These are phyloP conservation scores for Augochlora pura DNA, from an alignment of 1,140 invertebrate species.

Conservation along the genomic window DNA sequence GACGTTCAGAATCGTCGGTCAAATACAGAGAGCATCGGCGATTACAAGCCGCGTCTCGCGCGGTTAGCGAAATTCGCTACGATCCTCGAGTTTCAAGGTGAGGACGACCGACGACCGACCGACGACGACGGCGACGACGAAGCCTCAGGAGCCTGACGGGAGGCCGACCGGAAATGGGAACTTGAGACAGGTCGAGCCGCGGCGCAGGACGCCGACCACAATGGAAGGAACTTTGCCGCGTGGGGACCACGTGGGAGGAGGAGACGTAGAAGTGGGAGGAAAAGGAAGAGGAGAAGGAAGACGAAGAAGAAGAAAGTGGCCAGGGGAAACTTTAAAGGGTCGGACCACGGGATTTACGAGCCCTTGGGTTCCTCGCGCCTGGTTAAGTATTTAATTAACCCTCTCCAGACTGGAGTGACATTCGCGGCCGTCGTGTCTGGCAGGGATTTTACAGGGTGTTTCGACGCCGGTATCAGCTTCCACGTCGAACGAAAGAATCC, in stretches of 20 bases:
- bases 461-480: conserved; percentile 1
- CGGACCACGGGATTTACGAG: conserved; percentile 33
- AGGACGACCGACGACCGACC: no score
- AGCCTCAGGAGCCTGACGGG: conserved; percentile 28
- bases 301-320: conserved; percentile 10
- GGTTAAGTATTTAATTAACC: conserved; percentile 50
- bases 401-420: conserved; percentile 23
- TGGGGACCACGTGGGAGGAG: neutral
- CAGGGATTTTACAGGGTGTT: conserved; percentile 18
- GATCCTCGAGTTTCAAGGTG: conserved; percentile 56
- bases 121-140: no score
- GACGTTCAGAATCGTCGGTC: no score
- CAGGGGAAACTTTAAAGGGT: conserved; percentile 27
- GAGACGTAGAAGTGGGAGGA: no score
- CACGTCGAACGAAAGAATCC: conserved; percentile 28
- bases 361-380: conserved; percentile 7
- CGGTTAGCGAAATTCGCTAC: conserved; percentile 39
- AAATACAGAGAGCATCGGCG: neutral
- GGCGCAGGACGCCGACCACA: conserved; percentile 22
- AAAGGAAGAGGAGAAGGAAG: no score
- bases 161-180: conserved; percentile 57
- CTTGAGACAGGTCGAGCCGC: conserved; percentile 44
- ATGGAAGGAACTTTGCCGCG: conserved; percentile 20
- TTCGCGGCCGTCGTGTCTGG: neutral
- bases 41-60: conserved; percentile 36